Base-by-base conservation (phyloP, 2,797 vertebrate species). In the Helicolenus hilgendorfi region DNA sequence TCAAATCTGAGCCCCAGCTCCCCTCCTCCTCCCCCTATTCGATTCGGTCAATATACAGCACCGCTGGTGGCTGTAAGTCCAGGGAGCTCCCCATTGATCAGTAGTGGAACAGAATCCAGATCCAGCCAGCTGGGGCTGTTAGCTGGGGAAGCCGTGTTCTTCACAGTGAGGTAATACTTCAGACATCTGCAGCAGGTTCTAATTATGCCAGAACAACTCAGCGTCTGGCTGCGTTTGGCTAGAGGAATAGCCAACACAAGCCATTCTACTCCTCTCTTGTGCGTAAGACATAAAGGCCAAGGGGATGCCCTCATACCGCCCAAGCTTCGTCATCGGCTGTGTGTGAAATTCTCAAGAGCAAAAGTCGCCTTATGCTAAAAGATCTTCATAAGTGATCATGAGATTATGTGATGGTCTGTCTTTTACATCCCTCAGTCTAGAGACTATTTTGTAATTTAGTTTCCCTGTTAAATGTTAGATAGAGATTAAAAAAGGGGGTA, bases 171-270 rank as follows among this genome's bases (percentile, higher is more conserved):
- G 94, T 97, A 95, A 97, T 94, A 92, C 89, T 84, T 95, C 84
- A 95, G 92, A 95, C 95, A 96, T 97, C 92, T 96, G 94, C 94
- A 96, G 95, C 93, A 94, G 96, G 92, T 96, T 97, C 91, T 96
- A 95, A 96, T 97, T 96, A 96, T 94, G 95, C 95, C 96, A 96
- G 92, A 96, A 93, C 87, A 93, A 84, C 90, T 92, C 87, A 78
- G 91, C 89, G 94, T 96, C 96, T 96, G 93, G 94, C 94, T 94
- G 92, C 67, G 71, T 95, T 95, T 93, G 92, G 89, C 82, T 6
- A 65, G 86, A 89, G 72, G 82, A 88, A 86, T 77, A 81, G 92
- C 94, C 92, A 96, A 91, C 87, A 90, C 88, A 94, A 94, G 94
- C 91, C 88, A 49, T 81, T 94, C 89, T 86, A 55, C 88, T 86